Evolutionary conservation across 2,113 vertebrate genomes (phyloP).

Genomic region (Saccopteryx leptura): DNA sequence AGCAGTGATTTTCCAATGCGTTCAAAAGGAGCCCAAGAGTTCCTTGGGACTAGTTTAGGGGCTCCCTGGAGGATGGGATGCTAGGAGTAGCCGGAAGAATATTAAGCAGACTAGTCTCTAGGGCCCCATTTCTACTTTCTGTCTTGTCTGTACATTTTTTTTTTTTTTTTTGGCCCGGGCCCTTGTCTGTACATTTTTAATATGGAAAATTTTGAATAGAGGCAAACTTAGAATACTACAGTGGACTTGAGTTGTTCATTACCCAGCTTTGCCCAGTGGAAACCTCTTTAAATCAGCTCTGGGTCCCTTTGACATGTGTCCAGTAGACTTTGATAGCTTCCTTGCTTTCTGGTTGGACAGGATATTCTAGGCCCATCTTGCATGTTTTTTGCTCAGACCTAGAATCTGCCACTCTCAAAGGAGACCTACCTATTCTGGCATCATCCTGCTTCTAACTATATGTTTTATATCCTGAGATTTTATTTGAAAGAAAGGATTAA

Average conservation of each 20-base stretch:
- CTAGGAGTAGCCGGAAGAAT: background rate
- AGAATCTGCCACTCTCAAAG: background rate
- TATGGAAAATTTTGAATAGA: conserved; percentile 14
- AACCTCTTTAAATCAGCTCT: background rate
- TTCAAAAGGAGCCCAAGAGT: background rate
- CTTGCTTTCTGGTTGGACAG: background rate
- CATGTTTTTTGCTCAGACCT: conserved; percentile 6
- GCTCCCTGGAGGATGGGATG: background rate
- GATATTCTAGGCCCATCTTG: background rate
- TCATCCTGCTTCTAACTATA: background rate
- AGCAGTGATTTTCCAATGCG: background rate
- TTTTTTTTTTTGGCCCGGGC: background rate
- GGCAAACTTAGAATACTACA: background rate
- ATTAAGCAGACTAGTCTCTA: background rate
- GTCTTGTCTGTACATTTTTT: background rate
- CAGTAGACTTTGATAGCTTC: background rate
- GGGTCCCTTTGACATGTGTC: background rate
- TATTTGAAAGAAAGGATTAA: conserved; percentile 22
- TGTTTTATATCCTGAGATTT: conserved; percentile 33
- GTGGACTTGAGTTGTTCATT: background rate
- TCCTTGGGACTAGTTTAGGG: background rate
- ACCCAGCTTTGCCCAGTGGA: background rate
- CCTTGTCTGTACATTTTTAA: conserved; percentile 9
- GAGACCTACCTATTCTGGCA: background rate
- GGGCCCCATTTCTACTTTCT: background rate